These are phyloP conservation scores for Microtus californicus DNA, from an alignment of 2,797 vertebrate genomes.

Conservation along the genomic window DNA sequence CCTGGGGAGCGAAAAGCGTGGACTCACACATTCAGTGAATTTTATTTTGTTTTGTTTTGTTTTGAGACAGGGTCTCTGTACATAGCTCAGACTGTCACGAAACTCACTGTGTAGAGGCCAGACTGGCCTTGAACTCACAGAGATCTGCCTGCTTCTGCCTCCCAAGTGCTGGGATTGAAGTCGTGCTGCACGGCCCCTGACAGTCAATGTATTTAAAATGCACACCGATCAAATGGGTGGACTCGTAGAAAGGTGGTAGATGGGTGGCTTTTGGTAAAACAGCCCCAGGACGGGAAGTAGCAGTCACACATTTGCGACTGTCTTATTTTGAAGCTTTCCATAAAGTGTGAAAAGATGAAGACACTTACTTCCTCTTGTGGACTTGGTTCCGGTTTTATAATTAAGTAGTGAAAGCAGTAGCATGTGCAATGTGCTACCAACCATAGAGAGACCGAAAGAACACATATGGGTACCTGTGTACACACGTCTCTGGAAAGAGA, in stretches of 20 bases:
- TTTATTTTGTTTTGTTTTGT: neutral
- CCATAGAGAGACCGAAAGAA: neutral
- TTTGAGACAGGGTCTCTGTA: neutral
- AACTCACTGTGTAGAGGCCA: neutral
- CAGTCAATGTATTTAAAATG: neutral
- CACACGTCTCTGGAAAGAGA: neutral
- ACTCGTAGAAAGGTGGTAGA: neutral
- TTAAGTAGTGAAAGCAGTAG: neutral
- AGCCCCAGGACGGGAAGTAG: neutral
- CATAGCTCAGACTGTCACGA: neutral
- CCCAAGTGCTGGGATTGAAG: neutral
- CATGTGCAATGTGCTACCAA: neutral
- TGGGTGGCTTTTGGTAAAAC: neutral
- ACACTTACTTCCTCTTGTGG: neutral
- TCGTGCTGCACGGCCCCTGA: fast-evolving
- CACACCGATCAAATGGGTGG: neutral
- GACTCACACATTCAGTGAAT: neutral
- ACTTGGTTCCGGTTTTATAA: neutral
- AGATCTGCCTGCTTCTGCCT: neutral
- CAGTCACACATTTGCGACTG: neutral
- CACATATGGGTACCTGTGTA: neutral
- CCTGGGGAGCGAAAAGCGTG: neutral
- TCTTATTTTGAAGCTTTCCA: constrained; percentile 34
- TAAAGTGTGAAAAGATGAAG: neutral
- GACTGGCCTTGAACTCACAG: neutral